Percentiles rank a stretch among this genome's conserved stretches.
phyloP scores from a whole-genome alignment of 2,797 vertebrate species.

The Lemur catta region DNA sequence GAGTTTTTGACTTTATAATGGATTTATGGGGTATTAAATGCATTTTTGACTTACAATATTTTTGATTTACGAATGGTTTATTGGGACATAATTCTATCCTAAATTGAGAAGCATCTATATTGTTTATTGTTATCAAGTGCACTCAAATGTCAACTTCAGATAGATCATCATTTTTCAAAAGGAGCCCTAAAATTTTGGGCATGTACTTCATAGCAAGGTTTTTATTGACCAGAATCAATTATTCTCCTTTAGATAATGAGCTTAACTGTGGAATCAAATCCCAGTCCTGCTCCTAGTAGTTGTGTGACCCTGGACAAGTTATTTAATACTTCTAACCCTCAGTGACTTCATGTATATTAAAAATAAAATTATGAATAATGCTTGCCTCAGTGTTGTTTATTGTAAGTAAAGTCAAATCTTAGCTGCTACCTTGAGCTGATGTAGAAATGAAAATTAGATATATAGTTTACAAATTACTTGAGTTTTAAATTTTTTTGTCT shows the following conservation, averaged over 20 bases:
- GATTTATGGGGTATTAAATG: not conserved
- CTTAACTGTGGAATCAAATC: not conserved
- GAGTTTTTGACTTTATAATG: not conserved
- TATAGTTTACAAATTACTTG: not conserved
- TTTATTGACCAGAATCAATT: not conserved
- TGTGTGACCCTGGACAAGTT: not conserved
- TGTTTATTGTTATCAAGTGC: not conserved
- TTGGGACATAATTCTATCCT: not conserved
- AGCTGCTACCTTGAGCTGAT: not conserved
- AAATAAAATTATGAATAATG: not conserved
- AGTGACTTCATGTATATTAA: not conserved
- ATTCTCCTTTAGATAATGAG: not conserved
- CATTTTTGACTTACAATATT: not conserved
- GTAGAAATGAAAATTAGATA: not conserved
- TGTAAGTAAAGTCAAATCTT: conserved; percentile 16
- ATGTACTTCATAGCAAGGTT: not conserved
- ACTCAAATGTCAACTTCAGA: not conserved
- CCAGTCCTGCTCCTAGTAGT: not conserved
- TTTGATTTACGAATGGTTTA: not conserved
- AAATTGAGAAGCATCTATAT: not conserved
- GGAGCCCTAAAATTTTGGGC: not conserved
- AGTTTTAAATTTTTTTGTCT: not conserved
- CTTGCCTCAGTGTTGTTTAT: not conserved
- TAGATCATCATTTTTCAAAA: not conserved
- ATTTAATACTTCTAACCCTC: not conserved